phyloP scores from a whole-genome alignment of 2,113 vertebrate species.

The Notarius lentiginosus region DNA sequence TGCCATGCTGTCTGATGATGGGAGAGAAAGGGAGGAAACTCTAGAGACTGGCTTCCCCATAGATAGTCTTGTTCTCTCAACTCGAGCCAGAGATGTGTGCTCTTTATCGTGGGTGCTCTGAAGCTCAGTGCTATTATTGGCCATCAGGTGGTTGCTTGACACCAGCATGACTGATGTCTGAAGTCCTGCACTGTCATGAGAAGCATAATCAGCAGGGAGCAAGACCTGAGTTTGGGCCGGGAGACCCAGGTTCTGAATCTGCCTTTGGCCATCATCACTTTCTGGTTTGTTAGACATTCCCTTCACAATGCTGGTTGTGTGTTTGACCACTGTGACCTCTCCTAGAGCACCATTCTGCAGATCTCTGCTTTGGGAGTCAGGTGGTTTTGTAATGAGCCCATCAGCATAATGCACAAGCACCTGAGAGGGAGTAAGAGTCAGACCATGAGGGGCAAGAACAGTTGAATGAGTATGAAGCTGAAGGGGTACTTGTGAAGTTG shows the following conservation, averaged over 20 bases:
- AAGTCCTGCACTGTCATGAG: slow-evolving; percentile 81
- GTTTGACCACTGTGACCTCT: slow-evolving; percentile 74
- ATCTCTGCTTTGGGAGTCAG: slow-evolving; percentile 81
- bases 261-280: slow-evolving; percentile 69
- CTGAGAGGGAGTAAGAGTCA: slow-evolving; percentile 89
- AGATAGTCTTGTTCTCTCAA: slow-evolving; percentile 83
- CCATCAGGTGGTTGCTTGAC: slow-evolving; percentile 77
- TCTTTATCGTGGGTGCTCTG: slow-evolving; percentile 78
- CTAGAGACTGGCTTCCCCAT: slow-evolving; percentile 83
- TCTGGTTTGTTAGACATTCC: slow-evolving; percentile 65
- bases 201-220: slow-evolving; percentile 80
- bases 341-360: slow-evolving; percentile 88
- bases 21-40: slow-evolving; percentile 67
- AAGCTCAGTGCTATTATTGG: slow-evolving; percentile 77
- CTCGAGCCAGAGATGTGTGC: slow-evolving; percentile 79
- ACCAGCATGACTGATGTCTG: slow-evolving; percentile 93
- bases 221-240: slow-evolving; percentile 89
- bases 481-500: slow-evolving; percentile 79
- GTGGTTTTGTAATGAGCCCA: slow-evolving; percentile 77
- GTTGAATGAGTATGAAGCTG: slow-evolving; percentile 89
- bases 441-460: slow-evolving; percentile 82
- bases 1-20: slow-evolving; percentile 80
- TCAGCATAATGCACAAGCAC: slow-evolving; percentile 92
- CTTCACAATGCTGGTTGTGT: slow-evolving; percentile 45
- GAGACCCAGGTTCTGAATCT: slow-evolving; percentile 77